Evolutionary conservation across 2,797 vertebrate species (phyloP).

Genomic region (Eremophila alpestris): DNA sequence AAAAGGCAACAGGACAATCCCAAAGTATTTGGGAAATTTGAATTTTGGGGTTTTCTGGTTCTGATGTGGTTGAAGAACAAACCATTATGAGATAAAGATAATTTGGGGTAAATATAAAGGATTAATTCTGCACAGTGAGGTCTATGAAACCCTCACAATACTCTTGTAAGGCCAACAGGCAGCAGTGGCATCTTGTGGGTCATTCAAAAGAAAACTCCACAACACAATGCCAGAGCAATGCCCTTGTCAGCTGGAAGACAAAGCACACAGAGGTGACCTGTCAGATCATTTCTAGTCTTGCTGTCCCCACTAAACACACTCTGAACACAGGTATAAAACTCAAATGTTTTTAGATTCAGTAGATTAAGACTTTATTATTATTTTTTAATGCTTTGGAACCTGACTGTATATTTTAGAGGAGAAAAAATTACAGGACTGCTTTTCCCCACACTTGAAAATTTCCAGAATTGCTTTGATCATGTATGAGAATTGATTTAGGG

Average conservation of each 20-base stretch:
- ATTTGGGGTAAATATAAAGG: not conserved
- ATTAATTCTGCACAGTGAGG: not conserved
- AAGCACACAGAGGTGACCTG: not conserved
- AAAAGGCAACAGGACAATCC: not conserved
- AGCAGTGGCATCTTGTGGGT: not conserved
- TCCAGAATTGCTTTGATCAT: conserved; percentile 47
- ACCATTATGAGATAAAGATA: not conserved
- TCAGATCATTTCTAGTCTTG: not conserved
- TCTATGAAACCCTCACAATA: not conserved
- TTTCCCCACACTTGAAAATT: conserved; percentile 21
- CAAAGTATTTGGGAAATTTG: not conserved
- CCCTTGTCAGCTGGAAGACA: not conserved
- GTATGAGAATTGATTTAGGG: conserved; percentile 49
- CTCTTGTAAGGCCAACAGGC: not conserved
- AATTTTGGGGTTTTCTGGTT: not conserved
- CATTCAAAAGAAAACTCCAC: not conserved
- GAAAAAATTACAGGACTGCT: not conserved
- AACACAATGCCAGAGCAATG: not conserved
- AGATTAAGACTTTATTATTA: not conserved
- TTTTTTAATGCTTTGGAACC: conserved; percentile 20
- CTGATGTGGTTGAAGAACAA: not conserved
- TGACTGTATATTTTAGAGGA: not conserved
- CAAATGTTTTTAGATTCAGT: not conserved
- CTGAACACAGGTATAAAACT: not conserved
- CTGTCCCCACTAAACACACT: not conserved